These are phyloP conservation scores for Chiloscyllium punctatum DNA, from an alignment of 2,797 vertebrate genomes.

Conservation along the genomic window DNA sequence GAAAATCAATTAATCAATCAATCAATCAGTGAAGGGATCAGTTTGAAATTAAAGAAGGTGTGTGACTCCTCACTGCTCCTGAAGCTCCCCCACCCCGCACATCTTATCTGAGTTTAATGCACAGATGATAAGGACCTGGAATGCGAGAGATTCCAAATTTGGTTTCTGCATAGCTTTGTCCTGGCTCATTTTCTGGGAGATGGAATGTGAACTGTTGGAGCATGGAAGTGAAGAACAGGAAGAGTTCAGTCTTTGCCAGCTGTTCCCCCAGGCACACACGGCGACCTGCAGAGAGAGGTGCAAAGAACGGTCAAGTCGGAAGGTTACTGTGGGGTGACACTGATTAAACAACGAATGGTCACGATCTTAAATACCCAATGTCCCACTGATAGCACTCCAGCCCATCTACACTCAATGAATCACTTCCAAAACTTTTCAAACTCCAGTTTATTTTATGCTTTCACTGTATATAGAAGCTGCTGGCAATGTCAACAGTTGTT, in stretches of 20 bases:
- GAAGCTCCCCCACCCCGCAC: no score
- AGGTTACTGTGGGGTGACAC: neutral
- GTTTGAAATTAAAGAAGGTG: neutral
- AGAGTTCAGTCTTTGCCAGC: conserved; percentile 24
- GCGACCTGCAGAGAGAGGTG: neutral
- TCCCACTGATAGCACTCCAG: neutral
- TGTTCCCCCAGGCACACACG: neutral
- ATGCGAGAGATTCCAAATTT: neutral
- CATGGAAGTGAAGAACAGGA: conserved; percentile 25
- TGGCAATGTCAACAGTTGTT: no score
- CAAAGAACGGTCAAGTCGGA: neutral
- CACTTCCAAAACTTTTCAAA: neutral
- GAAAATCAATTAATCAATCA: neutral
- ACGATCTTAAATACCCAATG: neutral
- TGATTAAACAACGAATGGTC: neutral
- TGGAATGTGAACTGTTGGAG: neutral
- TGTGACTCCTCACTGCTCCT: neutral
- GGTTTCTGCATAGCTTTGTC: neutral
- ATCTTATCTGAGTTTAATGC: neutral
- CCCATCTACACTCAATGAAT: neutral
- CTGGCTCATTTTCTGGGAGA: conserved; percentile 13
- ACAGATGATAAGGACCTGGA: neutral
- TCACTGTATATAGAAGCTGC: no score
- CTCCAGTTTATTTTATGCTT: no score
- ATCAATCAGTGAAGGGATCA: neutral